A percentile compares a stretch with the other conserved stretches of the same genome.
phyloP scores from a whole-genome alignment of 2,797 vertebrate genomes.

The Typhlichthys subterraneus region DNA sequence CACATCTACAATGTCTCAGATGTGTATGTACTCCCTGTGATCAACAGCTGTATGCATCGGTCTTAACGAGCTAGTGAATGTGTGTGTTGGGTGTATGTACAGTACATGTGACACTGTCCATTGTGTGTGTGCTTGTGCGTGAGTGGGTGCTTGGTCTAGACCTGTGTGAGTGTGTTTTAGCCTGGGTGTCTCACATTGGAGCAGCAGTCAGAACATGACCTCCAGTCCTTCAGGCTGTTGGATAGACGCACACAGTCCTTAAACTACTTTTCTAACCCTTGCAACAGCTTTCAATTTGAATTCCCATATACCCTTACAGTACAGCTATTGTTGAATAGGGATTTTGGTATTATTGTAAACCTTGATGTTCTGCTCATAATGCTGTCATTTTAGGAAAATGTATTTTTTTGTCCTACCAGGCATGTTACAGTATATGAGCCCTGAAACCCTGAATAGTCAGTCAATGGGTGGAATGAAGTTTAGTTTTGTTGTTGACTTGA shows the following conservation, averaged over 20 bases:
- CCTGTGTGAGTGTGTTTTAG: neutral
- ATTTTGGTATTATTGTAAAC: neutral
- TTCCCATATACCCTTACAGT: slow-evolving; percentile 12
- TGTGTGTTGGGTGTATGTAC: slow-evolving; percentile 13
- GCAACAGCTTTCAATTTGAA: slow-evolving; percentile 11
- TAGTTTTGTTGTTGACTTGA: neutral
- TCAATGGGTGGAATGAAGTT: neutral
- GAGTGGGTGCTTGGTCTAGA: slow-evolving; percentile 1
- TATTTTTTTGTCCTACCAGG: neutral
- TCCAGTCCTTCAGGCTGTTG: neutral
- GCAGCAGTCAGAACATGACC: neutral
- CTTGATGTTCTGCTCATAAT: slow-evolving; percentile 2
- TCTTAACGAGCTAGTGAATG: slow-evolving; percentile 41
- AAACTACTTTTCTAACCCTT: neutral
- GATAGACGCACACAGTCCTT: neutral
- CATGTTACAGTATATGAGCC: neutral
- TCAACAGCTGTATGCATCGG: slow-evolving; percentile 47
- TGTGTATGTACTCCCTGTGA: slow-evolving; percentile 46
- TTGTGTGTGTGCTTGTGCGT: neutral
- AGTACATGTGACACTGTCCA: slow-evolving; percentile 3
- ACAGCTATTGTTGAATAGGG: slow-evolving; percentile 1
- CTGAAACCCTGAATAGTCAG: neutral
- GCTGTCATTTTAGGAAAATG: neutral
- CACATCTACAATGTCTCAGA: slow-evolving; percentile 51
- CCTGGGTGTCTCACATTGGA: neutral